phyloP scores from a whole-genome alignment of 2,113 vertebrate species.

The Carassius gibelio region DNA sequence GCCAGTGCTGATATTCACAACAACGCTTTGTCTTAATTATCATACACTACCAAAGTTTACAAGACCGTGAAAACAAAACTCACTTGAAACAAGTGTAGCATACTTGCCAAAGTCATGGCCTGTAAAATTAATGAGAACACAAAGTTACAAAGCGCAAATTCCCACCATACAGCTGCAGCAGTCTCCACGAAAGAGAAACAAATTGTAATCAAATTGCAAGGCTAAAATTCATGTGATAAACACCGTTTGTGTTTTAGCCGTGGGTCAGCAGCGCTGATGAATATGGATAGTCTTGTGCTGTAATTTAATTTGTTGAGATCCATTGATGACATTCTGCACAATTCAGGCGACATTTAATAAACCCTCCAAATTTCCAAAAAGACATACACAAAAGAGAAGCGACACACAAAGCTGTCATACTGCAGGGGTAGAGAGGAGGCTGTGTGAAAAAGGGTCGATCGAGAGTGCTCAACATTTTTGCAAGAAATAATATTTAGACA shows the following conservation, averaged over 20 bases:
- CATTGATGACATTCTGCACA: background rate
- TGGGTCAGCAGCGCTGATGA: background rate
- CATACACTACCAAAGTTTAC: constrained; percentile 21
- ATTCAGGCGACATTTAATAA: constrained; percentile 5
- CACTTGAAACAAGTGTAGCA: constrained; percentile 10
- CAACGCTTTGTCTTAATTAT: background rate
- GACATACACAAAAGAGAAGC: background rate
- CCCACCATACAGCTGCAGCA: background rate
- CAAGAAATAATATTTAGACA: constrained; percentile 55
- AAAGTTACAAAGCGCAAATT: background rate
- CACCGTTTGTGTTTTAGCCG: background rate
- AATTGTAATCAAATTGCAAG: constrained; percentile 23
- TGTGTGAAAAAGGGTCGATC: constrained; percentile 39
- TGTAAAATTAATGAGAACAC: constrained; percentile 27
- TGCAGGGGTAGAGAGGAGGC: background rate
- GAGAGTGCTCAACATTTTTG: constrained; percentile 47
- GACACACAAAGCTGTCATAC: background rate
- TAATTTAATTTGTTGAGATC: background rate
- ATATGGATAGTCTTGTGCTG: background rate
- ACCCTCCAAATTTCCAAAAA: background rate
- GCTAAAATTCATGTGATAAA: constrained; percentile 11
- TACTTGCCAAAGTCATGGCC: constrained; percentile 33
- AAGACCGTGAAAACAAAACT: constrained; percentile 37
- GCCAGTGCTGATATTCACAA: background rate
- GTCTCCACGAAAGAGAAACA: background rate